phyloP scores from a whole-genome alignment of 2,113 vertebrate genomes.

The Hippocampus abdominalis region DNA sequence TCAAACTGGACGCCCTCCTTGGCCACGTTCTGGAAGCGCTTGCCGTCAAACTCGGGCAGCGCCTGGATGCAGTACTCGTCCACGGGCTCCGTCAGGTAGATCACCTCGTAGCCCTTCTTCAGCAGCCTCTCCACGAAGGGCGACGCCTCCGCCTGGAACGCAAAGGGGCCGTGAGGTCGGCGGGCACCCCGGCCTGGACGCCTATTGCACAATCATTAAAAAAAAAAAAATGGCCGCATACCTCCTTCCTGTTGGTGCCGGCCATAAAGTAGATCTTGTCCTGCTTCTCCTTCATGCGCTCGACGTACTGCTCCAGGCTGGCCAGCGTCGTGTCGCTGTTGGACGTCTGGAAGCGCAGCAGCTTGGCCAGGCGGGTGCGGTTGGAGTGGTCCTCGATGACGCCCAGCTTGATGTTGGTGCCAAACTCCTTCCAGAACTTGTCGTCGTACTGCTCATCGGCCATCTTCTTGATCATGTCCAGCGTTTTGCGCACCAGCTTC shows the following conservation, averaged over 20 bases:
- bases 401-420: conserved; percentile 96
- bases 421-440: conserved; percentile 99
- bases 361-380: conserved; percentile 92
- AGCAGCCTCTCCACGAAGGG: conserved; percentile 93
- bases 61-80: conserved; percentile 99
- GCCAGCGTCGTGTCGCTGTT: conserved; percentile 78
- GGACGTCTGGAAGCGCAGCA: conserved; percentile 95
- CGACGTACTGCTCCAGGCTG: conserved; percentile 94
- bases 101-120: conserved; percentile 98
- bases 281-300: conserved; percentile 99
- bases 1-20: conserved; percentile 97
- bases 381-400: conserved; percentile 99
- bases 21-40: conserved; percentile 97
- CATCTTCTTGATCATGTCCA: conserved; percentile 99
- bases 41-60: conserved; percentile 94
- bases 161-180: too few species aligned
- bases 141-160: conserved; percentile 86
- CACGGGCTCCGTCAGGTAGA: conserved; percentile 95
- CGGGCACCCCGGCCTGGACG: too few species aligned
- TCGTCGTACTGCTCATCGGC: conserved; percentile 95
- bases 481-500: conserved; percentile 96
- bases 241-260: conserved; percentile 92
- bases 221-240: too few species aligned
- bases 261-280: conserved; percentile 99
- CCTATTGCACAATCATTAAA: too few species aligned